Percentiles rank a stretch among this genome's conserved stretches.
These are phyloP conservation scores for Picathartes gymnocephalus DNA, from an alignment of 2,113 vertebrate species.

Conservation along the genomic window DNA sequence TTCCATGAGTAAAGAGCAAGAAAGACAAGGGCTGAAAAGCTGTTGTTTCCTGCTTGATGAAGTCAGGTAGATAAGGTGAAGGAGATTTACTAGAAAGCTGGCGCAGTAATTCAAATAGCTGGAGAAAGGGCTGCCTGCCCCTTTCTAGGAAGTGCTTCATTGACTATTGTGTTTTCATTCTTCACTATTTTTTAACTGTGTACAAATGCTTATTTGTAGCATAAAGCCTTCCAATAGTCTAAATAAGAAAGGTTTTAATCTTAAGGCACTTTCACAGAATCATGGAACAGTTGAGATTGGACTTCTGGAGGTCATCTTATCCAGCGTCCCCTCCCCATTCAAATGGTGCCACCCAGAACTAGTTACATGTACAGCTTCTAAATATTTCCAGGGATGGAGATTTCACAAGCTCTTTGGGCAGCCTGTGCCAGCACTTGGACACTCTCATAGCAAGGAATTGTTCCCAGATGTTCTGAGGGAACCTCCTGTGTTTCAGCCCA, in stretches of 20 bases:
- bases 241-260: not conserved
- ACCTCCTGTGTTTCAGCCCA: not conserved
- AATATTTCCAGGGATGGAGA: not conserved
- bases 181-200: not conserved
- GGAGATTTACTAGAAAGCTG: not conserved
- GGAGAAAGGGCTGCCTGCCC: not conserved
- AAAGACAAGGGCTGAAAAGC: not conserved
- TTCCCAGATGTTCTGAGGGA: not conserved
- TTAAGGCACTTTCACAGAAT: not conserved
- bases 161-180: not conserved
- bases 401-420: not conserved
- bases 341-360: not conserved
- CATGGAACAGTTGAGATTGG: not conserved
- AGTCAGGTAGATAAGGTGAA: not conserved
- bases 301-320: not conserved
- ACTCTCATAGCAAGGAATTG: not conserved
- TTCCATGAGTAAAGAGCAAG: not conserved
- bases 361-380: not conserved
- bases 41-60: not conserved
- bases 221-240: not conserved
- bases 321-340: fast-evolving
- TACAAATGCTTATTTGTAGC: not conserved
- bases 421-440: not conserved
- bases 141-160: not conserved
- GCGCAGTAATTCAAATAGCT: not conserved